Conservation (phyloP, 2,113 vertebrate genomes). For the Mionectes macconnelli region DNA sequence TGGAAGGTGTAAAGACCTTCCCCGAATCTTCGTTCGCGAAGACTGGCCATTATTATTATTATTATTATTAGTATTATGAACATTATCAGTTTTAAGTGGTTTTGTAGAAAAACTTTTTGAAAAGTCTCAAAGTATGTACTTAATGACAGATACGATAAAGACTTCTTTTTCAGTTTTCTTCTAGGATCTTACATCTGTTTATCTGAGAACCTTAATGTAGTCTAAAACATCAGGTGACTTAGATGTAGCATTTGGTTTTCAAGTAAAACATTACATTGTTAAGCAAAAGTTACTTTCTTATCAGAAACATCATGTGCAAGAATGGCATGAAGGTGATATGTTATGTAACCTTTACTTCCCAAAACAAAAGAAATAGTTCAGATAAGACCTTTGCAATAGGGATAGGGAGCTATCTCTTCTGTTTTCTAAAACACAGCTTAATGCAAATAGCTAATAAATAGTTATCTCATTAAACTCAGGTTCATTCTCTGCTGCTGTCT, state of each 20-base stretch:
- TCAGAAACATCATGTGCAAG: neutral
- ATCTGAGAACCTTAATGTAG: neutral
- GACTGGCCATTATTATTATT: too few relatives aligned
- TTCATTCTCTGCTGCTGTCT: neutral
- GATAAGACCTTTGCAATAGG: neutral
- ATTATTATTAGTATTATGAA: too few relatives aligned
- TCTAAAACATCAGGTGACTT: neutral
- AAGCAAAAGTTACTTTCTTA: neutral
- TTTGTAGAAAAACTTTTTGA: neutral
- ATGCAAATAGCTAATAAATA: neutral
- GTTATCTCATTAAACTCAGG: neutral
- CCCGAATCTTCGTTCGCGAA: too few relatives aligned
- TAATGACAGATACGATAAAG: neutral
- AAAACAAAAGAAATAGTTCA: neutral
- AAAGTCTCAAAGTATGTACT: neutral
- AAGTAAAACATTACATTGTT: neutral
- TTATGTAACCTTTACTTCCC: neutral
- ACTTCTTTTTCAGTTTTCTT: neutral
- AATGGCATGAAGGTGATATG: neutral
- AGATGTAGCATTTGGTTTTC: neutral
- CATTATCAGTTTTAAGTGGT: too few relatives aligned
- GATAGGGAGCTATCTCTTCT: neutral
- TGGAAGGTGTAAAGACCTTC: too few relatives aligned
- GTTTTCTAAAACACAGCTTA: neutral
- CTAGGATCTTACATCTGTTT: neutral